Evolutionary conservation across 2,797 vertebrate species (phyloP).

Genomic region (Gobio occitaniae): DNA sequence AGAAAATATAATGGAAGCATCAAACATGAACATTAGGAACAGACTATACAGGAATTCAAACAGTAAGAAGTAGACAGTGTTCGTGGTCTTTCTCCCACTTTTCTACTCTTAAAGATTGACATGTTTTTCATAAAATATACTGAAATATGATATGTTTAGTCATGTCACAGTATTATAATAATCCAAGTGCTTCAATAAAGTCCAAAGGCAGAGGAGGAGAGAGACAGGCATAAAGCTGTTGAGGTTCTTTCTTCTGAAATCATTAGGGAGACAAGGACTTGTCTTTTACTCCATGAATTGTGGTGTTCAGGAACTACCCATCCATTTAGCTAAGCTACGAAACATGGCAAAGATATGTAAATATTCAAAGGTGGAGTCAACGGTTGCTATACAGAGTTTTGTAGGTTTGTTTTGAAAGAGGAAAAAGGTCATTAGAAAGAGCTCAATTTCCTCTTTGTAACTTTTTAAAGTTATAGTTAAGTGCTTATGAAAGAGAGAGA

Average conservation of each 20-base stretch:
- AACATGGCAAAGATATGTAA: constrained; percentile 45
- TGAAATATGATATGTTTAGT: constrained; percentile 80
- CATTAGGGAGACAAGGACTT: constrained; percentile 51
- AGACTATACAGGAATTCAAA: constrained; percentile 73
- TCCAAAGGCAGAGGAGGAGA: constrained; percentile 50
- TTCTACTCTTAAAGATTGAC: constrained; percentile 68
- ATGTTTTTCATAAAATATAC: constrained; percentile 81
- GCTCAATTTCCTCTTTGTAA: constrained; percentile 35
- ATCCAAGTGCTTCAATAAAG: constrained; percentile 81
- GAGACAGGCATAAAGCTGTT: constrained; percentile 58
- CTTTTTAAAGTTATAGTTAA: constrained; percentile 38
- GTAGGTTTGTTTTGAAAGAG: constrained; percentile 12
- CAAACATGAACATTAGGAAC: constrained; percentile 63
- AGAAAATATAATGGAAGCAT: constrained; percentile 73
- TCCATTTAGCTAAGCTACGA: constrained; percentile 27
- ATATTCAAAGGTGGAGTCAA: constrained; percentile 22
- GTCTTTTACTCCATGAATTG: constrained; percentile 78
- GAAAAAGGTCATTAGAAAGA: constrained; percentile 27
- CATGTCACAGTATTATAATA: constrained; percentile 84
- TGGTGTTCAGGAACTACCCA: constrained; percentile 21
- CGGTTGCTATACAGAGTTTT: constrained; percentile 36
- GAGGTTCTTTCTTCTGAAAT: constrained; percentile 43
- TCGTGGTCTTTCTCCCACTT: constrained; percentile 63
- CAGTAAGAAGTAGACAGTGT: constrained; percentile 68
- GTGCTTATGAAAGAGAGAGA: constrained; percentile 62